Evolutionary conservation across 2,888 invertebrate species (phyloP).

Genomic region (Melolontha melolontha): DNA sequence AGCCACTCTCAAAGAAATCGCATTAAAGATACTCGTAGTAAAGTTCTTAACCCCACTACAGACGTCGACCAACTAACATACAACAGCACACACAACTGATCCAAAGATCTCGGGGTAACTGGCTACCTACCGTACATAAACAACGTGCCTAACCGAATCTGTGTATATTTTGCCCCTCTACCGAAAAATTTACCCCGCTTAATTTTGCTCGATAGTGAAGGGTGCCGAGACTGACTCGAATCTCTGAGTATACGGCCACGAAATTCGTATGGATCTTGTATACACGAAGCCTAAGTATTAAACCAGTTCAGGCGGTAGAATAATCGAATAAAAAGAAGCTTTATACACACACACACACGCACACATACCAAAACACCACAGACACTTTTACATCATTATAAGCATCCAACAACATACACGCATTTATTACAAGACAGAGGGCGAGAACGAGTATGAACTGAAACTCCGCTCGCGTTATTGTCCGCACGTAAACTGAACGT

Average conservation of each 20-base stretch:
- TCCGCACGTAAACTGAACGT: constrained; percentile 14
- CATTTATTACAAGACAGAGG: no score
- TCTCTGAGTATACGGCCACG: constrained; percentile 1
- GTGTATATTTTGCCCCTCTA: constrained; percentile 36
- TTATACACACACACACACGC: constrained; percentile 5
- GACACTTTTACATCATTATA: constrained; percentile 6
- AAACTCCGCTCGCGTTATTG: constrained; percentile 15
- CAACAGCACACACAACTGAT: constrained; percentile 25
- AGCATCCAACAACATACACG: no score
- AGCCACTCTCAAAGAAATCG: no score
- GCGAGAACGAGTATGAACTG: no score
- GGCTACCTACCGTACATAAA: constrained; percentile 41
- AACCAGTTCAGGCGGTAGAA: constrained; percentile 18
- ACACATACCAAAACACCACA: constrained; percentile 11
- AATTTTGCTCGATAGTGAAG: constrained; percentile 37
- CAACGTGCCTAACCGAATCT: constrained; percentile 41
- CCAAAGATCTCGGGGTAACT: constrained; percentile 35
- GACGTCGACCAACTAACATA: constrained; percentile 21
- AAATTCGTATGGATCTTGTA: no score
- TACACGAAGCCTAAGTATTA: no score
- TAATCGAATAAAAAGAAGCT: constrained; percentile 28
- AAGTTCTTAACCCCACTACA: neutral
- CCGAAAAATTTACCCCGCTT: constrained; percentile 42
- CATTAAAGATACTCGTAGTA: neutral
- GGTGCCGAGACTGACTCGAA: constrained; percentile 22